These are phyloP conservation scores for Gadopsis bispinosus DNA, from an alignment of 2,797 vertebrate species.

Conservation along the genomic window DNA sequence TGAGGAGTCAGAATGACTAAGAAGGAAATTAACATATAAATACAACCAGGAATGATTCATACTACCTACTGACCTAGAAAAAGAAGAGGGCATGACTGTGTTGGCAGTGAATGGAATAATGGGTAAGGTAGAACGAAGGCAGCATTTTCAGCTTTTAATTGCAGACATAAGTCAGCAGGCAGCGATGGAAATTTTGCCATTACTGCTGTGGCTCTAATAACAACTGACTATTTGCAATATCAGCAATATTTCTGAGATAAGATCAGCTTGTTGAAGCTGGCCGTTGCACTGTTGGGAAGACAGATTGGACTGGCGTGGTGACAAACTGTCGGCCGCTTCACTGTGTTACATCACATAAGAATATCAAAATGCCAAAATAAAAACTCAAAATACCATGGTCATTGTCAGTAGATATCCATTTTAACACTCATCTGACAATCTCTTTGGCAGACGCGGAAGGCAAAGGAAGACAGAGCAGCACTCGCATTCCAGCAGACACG, in stretches of 20 bases:
- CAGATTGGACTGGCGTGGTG: slow-evolving; percentile 40
- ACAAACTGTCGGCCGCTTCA: slow-evolving; percentile 50
- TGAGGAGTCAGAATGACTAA: slow-evolving; percentile 62
- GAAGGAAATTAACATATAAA: slow-evolving; percentile 83
- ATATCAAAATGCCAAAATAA: slow-evolving; percentile 27
- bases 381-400: slow-evolving; percentile 22
- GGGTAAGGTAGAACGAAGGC: slow-evolving; percentile 1
- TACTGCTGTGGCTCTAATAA: background rate
- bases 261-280: slow-evolving; percentile 49
- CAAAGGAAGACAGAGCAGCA: slow-evolving; percentile 43
- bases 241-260: slow-evolving; percentile 33
- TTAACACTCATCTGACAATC: slow-evolving; percentile 29
- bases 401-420: slow-evolving; percentile 47
- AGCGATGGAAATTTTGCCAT: slow-evolving; percentile 16
- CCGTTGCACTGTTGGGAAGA: slow-evolving; percentile 23
- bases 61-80: slow-evolving; percentile 66
- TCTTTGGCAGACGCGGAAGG: slow-evolving; percentile 46
- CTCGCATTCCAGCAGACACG: slow-evolving; percentile 15
- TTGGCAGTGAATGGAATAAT: slow-evolving; percentile 43
- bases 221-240: slow-evolving; percentile 14
- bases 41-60: slow-evolving; percentile 76
- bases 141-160: slow-evolving; percentile 29
- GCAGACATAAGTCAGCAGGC: slow-evolving; percentile 12
- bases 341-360: slow-evolving; percentile 39
- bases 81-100: slow-evolving; percentile 50